Conservation (phyloP, 2,113 vertebrate genomes). For the Epinephelus fuscoguttatus region DNA sequence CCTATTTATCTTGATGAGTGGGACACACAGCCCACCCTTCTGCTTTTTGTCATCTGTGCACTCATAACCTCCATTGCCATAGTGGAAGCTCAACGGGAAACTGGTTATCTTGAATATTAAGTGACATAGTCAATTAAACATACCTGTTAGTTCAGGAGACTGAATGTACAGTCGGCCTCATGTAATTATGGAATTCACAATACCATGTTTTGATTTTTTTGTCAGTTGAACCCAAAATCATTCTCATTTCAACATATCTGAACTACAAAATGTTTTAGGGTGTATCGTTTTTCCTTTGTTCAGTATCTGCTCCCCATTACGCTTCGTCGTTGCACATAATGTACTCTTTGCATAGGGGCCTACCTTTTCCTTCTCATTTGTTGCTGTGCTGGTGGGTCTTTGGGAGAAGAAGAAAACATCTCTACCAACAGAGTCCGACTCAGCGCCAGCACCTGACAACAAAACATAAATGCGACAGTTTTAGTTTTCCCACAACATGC, state of each 20-base stretch:
- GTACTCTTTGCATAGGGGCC: neutral
- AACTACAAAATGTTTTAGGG: neutral
- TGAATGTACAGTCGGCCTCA: neutral
- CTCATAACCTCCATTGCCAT: neutral
- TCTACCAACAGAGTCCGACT: neutral
- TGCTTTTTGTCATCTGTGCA: neutral
- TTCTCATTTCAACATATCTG: neutral
- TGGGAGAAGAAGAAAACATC: slow-evolving; percentile 71
- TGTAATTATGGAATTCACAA: neutral
- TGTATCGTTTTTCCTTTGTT: neutral
- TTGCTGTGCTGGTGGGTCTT: neutral
- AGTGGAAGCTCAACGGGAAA: neutral
- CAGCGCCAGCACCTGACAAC: slow-evolving; percentile 35
- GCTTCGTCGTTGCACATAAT: neutral
- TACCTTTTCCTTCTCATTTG: slow-evolving; percentile 61
- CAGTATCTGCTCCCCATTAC: neutral
- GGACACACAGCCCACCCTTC: neutral
- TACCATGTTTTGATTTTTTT: neutral
- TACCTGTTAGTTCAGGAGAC: neutral
- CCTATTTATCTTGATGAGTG: neutral
- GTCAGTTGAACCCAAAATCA: neutral
- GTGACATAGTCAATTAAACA: neutral
- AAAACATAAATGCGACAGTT: neutral
- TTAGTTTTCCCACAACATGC: neutral
- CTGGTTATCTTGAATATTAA: neutral